These are phyloP conservation scores for Ciconia nigra DNA, from an alignment of 2,797 vertebrate genomes.

Conservation along the genomic window DNA sequence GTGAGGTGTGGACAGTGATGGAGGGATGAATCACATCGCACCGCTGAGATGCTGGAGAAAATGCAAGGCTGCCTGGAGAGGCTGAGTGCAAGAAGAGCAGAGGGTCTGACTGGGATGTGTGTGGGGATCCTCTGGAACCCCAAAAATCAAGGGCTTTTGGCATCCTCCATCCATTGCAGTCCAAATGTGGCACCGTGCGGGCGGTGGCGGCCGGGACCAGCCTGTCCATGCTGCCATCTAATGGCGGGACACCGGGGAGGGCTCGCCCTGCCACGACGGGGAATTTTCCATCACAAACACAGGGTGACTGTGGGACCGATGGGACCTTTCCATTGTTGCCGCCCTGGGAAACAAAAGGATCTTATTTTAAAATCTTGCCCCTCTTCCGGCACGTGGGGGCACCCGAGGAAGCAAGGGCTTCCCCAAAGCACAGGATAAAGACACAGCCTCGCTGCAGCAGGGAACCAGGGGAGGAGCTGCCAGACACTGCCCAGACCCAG, in stretches of 20 bases:
- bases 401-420: constrained; percentile 1
- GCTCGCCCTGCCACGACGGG: background rate
- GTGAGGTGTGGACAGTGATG: background rate
- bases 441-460: background rate
- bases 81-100: background rate
- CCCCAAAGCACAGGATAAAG: background rate
- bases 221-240: constrained; percentile 47
- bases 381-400: background rate
- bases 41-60: background rate
- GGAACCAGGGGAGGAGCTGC: background rate
- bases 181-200: rapidly evolving
- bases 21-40: background rate
- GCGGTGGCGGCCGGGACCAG: background rate
- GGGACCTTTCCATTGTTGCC: constrained; percentile 39
- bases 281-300: constrained; percentile 59
- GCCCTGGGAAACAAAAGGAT: constrained; percentile 30
- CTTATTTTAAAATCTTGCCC: constrained; percentile 1
- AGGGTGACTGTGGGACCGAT: background rate
- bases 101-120: background rate
- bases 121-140: too few relatives aligned
- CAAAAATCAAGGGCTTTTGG: background rate
- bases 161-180: background rate
- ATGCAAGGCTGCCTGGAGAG: background rate
- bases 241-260: background rate
- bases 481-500: background rate